Evolutionary conservation across 2,888 invertebrate genomes (phyloP), one percentile per base, ranked within the genome.

Genomic region (Polymixis lichenea): DNA sequence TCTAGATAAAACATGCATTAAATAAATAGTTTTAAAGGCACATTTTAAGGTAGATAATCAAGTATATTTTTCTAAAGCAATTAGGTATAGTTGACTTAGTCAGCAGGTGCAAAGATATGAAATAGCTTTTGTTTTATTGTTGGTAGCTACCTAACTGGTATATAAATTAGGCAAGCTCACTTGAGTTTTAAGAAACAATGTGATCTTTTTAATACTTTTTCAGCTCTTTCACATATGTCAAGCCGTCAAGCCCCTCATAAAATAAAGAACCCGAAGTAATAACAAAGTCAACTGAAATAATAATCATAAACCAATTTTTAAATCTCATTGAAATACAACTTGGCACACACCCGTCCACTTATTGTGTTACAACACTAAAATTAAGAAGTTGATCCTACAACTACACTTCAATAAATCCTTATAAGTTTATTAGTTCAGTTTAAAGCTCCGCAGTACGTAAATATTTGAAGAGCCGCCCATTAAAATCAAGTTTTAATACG

Each of bases 401-500:
- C 65, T 68, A 80, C 77, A 83, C 78, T 85, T 80, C 72, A 85
- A 89, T 90, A 91, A 89, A 89, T 89, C 88, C 88, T 82, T 87
- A 84, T 85, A 79, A 86, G 86, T 88, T 90, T 88, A 91, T 90
- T 89, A 89, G 88, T 91, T 87, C 89, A 90, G 87, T 89, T 91
- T 90, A 92, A 90, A 87, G 89, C 89, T 90, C 86, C 86, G 88
- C 89, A 91, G 84, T 89, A 89, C 92, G 93, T 94, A 93, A 94
- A 94, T 92, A 93, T 94, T 93, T 93, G 93, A 94, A 90, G 90
- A 93, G 90, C 89, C 80, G 88, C 88, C 91, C 92, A 94, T 94
- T 94, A 94, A 92, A 93, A 93, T 92, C 93, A 92, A 92, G 90
- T 93, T 94, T 92, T 92, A 91, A 93, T 91, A 90, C 90, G 89